Evolutionary conservation across 92 coral and sea anemone genomes (phyloP).

Genomic region (Paragorgia papillata): DNA sequence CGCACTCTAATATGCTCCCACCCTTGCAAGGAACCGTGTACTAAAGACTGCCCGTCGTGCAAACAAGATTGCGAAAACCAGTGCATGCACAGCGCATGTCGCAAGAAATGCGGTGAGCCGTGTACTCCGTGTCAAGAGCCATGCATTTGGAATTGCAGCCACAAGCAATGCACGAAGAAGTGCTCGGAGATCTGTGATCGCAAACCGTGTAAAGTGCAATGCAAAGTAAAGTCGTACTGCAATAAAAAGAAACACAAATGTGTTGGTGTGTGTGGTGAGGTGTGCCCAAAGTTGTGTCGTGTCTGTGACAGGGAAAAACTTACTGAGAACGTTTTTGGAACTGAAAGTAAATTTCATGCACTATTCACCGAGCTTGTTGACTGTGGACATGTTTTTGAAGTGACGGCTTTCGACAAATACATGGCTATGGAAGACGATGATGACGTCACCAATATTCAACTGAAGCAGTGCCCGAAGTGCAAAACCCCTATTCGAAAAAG

Average conservation of each 20-base stretch:
- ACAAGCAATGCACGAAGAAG: slow-evolving; percentile 49
- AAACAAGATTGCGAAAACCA: slow-evolving; percentile 70
- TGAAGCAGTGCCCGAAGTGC: slow-evolving; percentile 81
- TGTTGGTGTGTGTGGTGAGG: slow-evolving; percentile 90
- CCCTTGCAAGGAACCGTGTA: slow-evolving; percentile 79
- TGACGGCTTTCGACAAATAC: slow-evolving; percentile 70
- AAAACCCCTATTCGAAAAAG: slow-evolving; percentile 79
- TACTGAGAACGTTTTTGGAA: slow-evolving; percentile 74
- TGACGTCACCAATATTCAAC: slow-evolving; percentile 49
- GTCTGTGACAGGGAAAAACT: slow-evolving; percentile 72
- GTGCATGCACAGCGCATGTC: slow-evolving; percentile 80
- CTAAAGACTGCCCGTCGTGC: slow-evolving; percentile 87
- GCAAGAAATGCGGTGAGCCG: slow-evolving; percentile 62
- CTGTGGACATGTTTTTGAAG: slow-evolving; percentile 86
- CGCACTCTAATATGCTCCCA: slow-evolving; percentile 78
- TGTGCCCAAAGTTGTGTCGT: slow-evolving; percentile 81
- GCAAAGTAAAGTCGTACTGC: slow-evolving; percentile 59
- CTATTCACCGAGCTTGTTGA: slow-evolving; percentile 73
- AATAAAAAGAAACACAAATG: slow-evolving; percentile 61
- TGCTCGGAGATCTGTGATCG: slow-evolving; percentile 81
- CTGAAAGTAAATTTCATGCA: slow-evolving; percentile 68
- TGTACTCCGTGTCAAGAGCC: slow-evolving; percentile 82
- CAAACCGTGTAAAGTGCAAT: slow-evolving; percentile 69
- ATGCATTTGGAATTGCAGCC: slow-evolving; percentile 75
- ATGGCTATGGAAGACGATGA: slow-evolving; percentile 54